Conservation (phyloP, 2,113 vertebrate genomes). For the Marmota monax region DNA sequence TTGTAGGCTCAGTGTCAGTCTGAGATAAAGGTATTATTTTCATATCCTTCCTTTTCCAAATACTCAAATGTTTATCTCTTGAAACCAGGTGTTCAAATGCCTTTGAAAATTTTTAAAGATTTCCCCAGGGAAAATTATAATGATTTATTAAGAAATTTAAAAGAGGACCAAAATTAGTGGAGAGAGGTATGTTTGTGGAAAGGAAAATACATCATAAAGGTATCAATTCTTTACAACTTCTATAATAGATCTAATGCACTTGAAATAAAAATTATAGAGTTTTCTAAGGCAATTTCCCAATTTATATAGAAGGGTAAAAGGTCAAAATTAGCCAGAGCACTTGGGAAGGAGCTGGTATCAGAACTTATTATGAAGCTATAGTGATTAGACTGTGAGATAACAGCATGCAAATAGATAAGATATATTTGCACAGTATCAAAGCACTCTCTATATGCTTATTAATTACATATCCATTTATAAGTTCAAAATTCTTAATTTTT, state of each 20-base stretch:
- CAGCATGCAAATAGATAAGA: neutral
- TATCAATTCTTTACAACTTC: neutral
- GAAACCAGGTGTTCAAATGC: neutral
- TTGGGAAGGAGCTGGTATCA: neutral
- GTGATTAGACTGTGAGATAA: neutral
- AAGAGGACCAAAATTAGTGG: neutral
- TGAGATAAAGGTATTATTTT: neutral
- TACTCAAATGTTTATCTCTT: neutral
- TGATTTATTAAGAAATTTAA: slow-evolving; percentile 5
- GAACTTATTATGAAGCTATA: neutral
- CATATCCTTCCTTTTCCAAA: neutral
- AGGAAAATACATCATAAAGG: slow-evolving; percentile 4
- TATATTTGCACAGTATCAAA: neutral
- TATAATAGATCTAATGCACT: neutral
- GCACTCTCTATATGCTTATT: neutral
- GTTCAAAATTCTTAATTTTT: neutral
- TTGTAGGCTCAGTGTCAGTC: neutral
- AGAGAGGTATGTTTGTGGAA: neutral
- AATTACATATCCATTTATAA: neutral
- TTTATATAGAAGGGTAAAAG: neutral
- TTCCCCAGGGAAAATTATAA: neutral
- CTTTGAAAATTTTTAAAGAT: neutral
- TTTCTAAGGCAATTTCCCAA: neutral
- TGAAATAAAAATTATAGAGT: neutral
- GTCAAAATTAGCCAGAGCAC: neutral